A percentile compares a stretch with the other conserved stretches of the same genome.
Conservation (phyloP, 2,888 invertebrate species). For the Keiferia lycopersicella region DNA sequence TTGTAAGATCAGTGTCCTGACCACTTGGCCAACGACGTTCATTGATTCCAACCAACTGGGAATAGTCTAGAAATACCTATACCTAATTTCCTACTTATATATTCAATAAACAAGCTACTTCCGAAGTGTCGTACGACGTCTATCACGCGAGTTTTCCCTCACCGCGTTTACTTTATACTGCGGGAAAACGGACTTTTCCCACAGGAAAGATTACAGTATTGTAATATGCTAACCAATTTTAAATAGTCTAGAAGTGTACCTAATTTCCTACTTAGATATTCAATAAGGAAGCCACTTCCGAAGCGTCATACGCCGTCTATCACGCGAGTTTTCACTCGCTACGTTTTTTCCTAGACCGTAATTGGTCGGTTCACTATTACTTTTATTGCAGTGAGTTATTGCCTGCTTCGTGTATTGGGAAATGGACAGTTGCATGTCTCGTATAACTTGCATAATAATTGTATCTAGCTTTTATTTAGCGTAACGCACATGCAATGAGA, state of each 20-base stretch:
- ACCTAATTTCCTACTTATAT: not conserved
- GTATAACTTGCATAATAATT: not conserved
- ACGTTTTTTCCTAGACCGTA: not conserved
- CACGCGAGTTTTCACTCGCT: constrained; percentile 20
- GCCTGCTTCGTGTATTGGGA: not conserved
- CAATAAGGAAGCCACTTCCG: constrained; percentile 17
- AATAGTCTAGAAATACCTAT: too few relatives aligned
- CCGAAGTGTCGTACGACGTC: constrained; percentile 1
- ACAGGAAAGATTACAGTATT: too few relatives aligned
- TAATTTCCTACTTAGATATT: not conserved
- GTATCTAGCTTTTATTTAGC: too few relatives aligned
- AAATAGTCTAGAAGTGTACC: too few relatives aligned
- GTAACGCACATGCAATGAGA: too few relatives aligned
- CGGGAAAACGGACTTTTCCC: too few relatives aligned
- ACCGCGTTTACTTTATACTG: too few relatives aligned
- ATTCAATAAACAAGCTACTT: constrained; percentile 16
- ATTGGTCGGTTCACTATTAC: constrained; percentile 4
- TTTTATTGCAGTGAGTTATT: not conserved
- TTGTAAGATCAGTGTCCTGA: too few relatives aligned
- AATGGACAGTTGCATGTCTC: constrained; percentile 8
- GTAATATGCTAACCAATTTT: too few relatives aligned
- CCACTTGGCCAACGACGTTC: too few relatives aligned
- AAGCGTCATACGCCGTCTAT: not conserved
- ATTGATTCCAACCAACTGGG: too few relatives aligned
- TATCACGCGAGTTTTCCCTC: constrained; percentile 21